phyloP scores from a whole-genome alignment of 2,797 vertebrate genomes.

The Gadopsis marmoratus region DNA sequence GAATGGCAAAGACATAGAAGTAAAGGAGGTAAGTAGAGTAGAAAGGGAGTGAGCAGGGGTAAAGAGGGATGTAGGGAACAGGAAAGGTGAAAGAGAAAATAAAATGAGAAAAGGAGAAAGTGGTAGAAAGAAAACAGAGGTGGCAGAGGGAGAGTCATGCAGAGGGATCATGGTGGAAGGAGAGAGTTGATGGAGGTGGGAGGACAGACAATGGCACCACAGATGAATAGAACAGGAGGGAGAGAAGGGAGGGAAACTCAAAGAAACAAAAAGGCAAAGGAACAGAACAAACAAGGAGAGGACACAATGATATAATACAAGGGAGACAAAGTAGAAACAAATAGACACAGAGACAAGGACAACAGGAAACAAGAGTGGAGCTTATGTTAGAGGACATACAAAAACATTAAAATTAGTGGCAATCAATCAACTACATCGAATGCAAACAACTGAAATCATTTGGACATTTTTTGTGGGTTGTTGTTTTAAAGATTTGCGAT shows the following conservation, averaged over 20 bases:
- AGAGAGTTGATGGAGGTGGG: background rate
- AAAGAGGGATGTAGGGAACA: background rate
- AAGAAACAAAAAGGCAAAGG: conserved; percentile 59
- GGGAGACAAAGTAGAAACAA: conserved; percentile 68
- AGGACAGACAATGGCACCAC: conserved; percentile 18
- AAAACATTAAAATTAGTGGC: conserved; percentile 34
- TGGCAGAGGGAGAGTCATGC: background rate
- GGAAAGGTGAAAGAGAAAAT: background rate
- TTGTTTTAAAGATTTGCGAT: conserved; percentile 15
- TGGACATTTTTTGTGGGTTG: background rate
- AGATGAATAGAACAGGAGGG: conserved; percentile 37
- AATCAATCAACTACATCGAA: background rate
- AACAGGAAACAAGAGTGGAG: conserved; percentile 77
- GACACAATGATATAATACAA: conserved; percentile 54
- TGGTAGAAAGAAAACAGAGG: background rate
- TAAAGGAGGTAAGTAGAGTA: background rate
- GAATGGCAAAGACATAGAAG: background rate
- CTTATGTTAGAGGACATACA: conserved; percentile 77
- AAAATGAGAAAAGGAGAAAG: background rate
- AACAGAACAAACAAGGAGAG: conserved; percentile 54
- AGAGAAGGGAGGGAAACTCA: conserved; percentile 61
- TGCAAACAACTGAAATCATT: background rate
- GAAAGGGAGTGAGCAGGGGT: background rate
- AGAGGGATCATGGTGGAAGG: background rate
- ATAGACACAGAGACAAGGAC: conserved; percentile 75